Base-by-base conservation (phyloP, 2,888 invertebrate genomes). In the Parascotia fuliginaria region DNA sequence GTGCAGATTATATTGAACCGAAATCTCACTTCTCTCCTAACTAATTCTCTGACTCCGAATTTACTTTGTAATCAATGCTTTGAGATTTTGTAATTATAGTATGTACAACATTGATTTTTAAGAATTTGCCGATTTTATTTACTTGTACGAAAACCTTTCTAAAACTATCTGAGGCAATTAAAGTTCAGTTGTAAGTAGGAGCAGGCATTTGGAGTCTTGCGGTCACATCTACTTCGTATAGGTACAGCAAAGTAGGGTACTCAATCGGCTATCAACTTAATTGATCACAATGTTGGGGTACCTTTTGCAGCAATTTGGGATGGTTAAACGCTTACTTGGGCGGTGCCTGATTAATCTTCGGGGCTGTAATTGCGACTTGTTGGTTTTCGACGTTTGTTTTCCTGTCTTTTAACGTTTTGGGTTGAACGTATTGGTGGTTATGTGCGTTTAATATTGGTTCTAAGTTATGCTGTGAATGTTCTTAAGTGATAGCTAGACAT, bases 301-400 rank as follows among this genome's bases (percentile, higher is more conserved):
- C 77, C 77, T 79, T 75, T 77, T 69, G 65, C 75, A 79, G 77
- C 70, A 82, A 80, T 81, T 81, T 79, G 70, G 73, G 68, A 71
- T 73, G 68, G 79, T 81, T 82, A 79, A 78, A 77, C 75, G 80
- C 73, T 75, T 74, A 55, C 76, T 73, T 75, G 72, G 79, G 75
- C 75, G 77, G 70, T 73, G 72, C 75, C 74, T 83, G 83, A 86
- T 86, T 85, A 85, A 86, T 85, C 80, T 76, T 71, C 53, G 60
- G 73, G 80, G 75, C 60, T 73, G 74, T 82, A 83, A 85, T 84
- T 79, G 78, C 72, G 70, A 72, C 76, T 76, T 76, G 73, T 72
- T 67, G 72, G 70, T 78, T 69, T 71, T 50, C 49, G 69, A 70
- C 65, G 79, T 78, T 79, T 79, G 75, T 79, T 73, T 70, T 68